Evolutionary conservation across 2,797 vertebrate genomes (phyloP), one percentile per base, ranked within the genome.

Genomic region (Denticeps clupeoides): DNA sequence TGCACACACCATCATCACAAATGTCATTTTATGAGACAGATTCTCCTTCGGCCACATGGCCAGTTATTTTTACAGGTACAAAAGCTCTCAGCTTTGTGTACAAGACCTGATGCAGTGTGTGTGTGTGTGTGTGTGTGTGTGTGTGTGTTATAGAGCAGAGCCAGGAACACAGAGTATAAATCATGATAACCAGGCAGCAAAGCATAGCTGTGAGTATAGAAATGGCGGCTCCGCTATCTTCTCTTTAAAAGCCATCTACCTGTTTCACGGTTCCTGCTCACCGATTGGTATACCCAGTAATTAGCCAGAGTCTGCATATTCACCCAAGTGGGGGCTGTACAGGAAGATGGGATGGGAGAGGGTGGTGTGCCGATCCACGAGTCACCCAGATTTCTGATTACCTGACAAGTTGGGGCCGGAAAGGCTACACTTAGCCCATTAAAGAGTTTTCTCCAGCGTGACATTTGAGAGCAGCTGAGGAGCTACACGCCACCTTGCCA

Each of bases 371-470:
- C 32, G 24, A 37, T 7, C 38, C 24, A 66, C 58, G 49, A 64
- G 83, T 81, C 77, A 85, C 85, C 87, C 87, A 87, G 88, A 93
- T 95, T 90, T 92, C 83, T 90, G 85, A 57, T 64, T 85, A 89
- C 85, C 87, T 93, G 91, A 92, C 91, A 95, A 90, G 92, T 90
- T 89, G 80, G 84, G 90, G 86, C 89, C 83, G 86, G 90, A 95
- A 95, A 91, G 88, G 88, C 90, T 93, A 96, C 91, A 95, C 87
- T 95, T 97, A 97, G 88, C 89, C 90, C 90, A 97, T 97, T 99
- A 96, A 89, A 91, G 89, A 89, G 89, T 89, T 89, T 88, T 80
- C 82, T 81, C 78, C 83, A 81, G 81, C 74, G 76, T 97, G 94
- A 99, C 93, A 97, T 97, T 99, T 98, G 86, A 90, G 87, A 87